phyloP scores from a whole-genome alignment of 2,797 vertebrate species.

The Neomorphus geoffroyi region DNA sequence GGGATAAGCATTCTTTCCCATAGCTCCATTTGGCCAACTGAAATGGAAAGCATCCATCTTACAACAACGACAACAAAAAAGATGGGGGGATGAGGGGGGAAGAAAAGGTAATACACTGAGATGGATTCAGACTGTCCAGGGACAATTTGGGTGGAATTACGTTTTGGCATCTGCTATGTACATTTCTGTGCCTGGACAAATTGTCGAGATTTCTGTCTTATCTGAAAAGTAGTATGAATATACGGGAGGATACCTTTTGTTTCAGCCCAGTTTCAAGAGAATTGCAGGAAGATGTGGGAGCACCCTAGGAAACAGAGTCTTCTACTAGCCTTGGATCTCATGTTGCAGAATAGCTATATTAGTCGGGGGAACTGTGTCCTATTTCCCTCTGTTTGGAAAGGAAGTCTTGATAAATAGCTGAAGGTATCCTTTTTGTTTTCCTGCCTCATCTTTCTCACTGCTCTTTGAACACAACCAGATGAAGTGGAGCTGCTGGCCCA shows the following conservation, averaged over 20 bases:
- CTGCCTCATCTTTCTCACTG: not conserved
- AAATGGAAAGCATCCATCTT: constrained; percentile 39
- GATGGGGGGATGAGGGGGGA: not conserved
- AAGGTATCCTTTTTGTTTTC: not conserved
- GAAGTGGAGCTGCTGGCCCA: not conserved
- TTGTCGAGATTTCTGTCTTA: not conserved
- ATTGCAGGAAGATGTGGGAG: not conserved
- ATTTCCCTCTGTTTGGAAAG: not conserved
- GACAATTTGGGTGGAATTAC: not conserved
- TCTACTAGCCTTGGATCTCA: not conserved
- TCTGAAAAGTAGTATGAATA: not conserved
- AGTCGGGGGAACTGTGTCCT: not conserved
- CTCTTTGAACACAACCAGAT: not conserved
- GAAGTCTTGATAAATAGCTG: not conserved
- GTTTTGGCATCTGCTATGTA: not conserved
- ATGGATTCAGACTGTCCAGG: not conserved
- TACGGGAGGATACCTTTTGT: not conserved
- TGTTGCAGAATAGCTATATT: not conserved
- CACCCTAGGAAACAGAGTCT: not conserved
- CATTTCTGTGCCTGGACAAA: not conserved
- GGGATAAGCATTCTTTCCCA: not conserved
- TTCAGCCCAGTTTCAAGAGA: not conserved
- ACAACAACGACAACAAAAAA: not conserved
- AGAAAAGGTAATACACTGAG: not conserved
- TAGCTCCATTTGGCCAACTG: not conserved